These are phyloP conservation scores for Cervus canadensis DNA, from an alignment of 2,113 vertebrate species.

Conservation along the genomic window DNA sequence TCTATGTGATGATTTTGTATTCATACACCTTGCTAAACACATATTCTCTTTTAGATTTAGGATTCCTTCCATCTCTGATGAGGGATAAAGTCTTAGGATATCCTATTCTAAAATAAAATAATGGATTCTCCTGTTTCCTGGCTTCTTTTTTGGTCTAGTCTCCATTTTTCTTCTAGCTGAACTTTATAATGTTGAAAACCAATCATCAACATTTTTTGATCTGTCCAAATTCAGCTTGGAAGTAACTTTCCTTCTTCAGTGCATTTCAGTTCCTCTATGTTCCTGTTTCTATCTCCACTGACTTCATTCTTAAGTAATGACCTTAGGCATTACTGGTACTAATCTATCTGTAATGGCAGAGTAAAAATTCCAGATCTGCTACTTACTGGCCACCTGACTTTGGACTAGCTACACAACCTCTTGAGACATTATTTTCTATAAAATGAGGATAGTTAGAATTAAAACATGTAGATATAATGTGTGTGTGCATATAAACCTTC, in stretches of 20 bases:
- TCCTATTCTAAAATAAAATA: background rate
- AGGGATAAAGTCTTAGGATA: background rate
- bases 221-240: conserved; percentile 17
- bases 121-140: background rate
- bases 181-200: background rate
- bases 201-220: background rate
- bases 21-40: background rate
- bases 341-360: background rate
- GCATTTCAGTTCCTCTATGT: background rate
- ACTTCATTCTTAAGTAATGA: conserved; percentile 1
- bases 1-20: conserved; percentile 18
- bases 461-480: background rate
- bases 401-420: background rate
- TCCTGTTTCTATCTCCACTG: background rate
- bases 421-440: conserved; percentile 4
- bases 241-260: background rate
- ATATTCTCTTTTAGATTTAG: background rate
- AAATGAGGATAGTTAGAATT: background rate
- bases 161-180: background rate
- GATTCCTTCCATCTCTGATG: background rate
- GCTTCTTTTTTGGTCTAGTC: background rate
- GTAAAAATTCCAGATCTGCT: conserved; percentile 39
- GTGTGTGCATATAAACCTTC: background rate
- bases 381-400: background rate
- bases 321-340: background rate